phyloP scores from a whole-genome alignment of 2,797 vertebrate genomes.

The Acanthopagrus latus region DNA sequence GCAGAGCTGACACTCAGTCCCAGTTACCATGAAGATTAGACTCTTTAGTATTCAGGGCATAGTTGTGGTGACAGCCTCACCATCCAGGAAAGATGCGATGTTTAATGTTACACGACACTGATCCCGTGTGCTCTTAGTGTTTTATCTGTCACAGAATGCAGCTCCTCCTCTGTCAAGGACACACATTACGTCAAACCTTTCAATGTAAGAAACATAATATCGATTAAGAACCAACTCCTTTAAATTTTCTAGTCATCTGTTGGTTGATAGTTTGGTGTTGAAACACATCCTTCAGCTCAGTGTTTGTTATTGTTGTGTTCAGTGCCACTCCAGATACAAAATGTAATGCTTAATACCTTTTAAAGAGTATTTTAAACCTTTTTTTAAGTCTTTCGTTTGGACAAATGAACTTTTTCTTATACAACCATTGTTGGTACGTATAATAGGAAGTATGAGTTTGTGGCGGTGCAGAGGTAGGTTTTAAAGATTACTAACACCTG shows the following conservation, averaged over 20 bases:
- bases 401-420: too few relatives aligned
- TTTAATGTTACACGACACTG: conserved; percentile 34
- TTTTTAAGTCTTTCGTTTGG: too few relatives aligned
- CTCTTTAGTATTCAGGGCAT: conserved; percentile 38
- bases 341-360: too few relatives aligned
- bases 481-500: too few relatives aligned
- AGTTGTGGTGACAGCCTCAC: conserved; percentile 50
- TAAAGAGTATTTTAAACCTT: too few relatives aligned
- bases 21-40: conserved; percentile 21
- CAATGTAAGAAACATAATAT: not conserved
- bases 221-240: not conserved
- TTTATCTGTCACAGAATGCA: conserved; percentile 14
- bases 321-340: too few relatives aligned
- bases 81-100: conserved; percentile 36
- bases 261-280: not conserved
- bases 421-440: too few relatives aligned
- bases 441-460: too few relatives aligned
- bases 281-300: not conserved
- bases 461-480: too few relatives aligned
- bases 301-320: conserved; percentile 39
- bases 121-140: conserved; percentile 11
- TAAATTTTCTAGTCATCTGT: not conserved
- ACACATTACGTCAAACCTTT: not conserved
- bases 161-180: conserved; percentile 20
- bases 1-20: not conserved